Conservation (phyloP, 2,113 vertebrate genomes). For the Laterallus jamaicensis region DNA sequence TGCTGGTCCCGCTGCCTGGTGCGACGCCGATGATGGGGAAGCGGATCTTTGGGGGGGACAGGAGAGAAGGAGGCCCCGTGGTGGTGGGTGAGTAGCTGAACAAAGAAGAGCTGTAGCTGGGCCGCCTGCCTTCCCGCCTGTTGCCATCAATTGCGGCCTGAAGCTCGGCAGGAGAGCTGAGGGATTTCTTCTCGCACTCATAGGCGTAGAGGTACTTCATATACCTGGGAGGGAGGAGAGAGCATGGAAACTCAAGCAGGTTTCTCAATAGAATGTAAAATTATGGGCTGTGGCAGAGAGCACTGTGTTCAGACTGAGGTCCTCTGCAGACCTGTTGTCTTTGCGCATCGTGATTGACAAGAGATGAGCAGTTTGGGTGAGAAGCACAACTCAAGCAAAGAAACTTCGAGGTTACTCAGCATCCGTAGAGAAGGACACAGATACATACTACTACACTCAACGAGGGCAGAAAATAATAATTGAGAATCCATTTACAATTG, state of each 20-base stretch:
- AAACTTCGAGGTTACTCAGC: rapidly evolving
- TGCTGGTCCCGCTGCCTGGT: slow-evolving; percentile 69
- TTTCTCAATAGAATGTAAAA: neutral
- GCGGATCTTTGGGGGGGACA: slow-evolving; percentile 84
- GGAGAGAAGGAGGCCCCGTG: slow-evolving; percentile 64
- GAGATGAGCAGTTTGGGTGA: neutral
- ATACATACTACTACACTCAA: no score
- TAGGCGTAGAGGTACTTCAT: slow-evolving; percentile 99
- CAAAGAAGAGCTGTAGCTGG: slow-evolving; percentile 91
- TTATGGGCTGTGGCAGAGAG: neutral
- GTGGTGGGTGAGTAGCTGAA: slow-evolving; percentile 83
- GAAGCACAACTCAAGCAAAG: neutral
- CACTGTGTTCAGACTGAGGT: rapidly evolving
- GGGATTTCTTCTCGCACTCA: slow-evolving; percentile 94
- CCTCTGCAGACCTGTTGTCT: neutral
- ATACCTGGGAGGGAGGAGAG: slow-evolving; percentile 61
- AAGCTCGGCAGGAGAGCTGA: slow-evolving; percentile 93
- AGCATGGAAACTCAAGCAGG: neutral
- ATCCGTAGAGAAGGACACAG: rapidly evolving
- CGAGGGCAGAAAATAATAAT: no score
- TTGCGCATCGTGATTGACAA: no score
- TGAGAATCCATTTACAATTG: neutral
- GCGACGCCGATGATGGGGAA: slow-evolving; percentile 80
- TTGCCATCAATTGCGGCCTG: slow-evolving; percentile 97
- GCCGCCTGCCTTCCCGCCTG: slow-evolving; percentile 91